Evolutionary conservation across 2,113 vertebrate species (phyloP).

Genomic region (Oophaga pumilio): DNA sequence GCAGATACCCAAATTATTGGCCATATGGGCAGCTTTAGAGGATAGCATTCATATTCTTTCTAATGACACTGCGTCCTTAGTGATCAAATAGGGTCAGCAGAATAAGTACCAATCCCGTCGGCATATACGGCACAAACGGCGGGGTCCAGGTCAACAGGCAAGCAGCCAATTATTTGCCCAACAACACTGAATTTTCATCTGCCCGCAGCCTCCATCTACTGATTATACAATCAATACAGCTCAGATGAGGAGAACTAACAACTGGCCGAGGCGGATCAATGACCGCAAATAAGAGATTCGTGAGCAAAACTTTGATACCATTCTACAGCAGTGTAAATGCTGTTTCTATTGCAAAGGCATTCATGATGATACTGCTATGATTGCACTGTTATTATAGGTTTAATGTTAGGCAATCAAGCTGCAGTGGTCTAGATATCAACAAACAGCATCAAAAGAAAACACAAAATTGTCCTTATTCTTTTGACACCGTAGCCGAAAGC

Average conservation of each 20-base stretch:
- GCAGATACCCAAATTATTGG: slow-evolving; percentile 69
- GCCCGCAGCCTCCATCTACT: slow-evolving; percentile 90
- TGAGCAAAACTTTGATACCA: slow-evolving; percentile 97
- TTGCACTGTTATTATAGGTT: slow-evolving; percentile 99
- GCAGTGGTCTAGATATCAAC: slow-evolving; percentile 99
- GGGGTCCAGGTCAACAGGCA: slow-evolving; percentile 91
- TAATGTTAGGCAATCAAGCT: slow-evolving; percentile 99
- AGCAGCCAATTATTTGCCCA: slow-evolving; percentile 97
- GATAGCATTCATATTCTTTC: slow-evolving; percentile 81
- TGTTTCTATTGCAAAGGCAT: slow-evolving; percentile 86
- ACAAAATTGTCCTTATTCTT: slow-evolving; percentile 98
- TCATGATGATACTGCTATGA: slow-evolving; percentile 98
- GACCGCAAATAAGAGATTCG: slow-evolving; percentile 97
- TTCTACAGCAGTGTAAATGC: slow-evolving; percentile 88
- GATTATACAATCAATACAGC: slow-evolving; percentile 99
- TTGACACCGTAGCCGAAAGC: slow-evolving; percentile 89
- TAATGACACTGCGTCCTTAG: slow-evolving; percentile 76
- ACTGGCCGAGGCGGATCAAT: slow-evolving; percentile 99
- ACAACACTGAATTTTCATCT: slow-evolving; percentile 96
- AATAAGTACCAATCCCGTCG: slow-evolving; percentile 75
- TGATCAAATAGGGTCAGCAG: slow-evolving; percentile 74
- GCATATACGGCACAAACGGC: slow-evolving; percentile 77
- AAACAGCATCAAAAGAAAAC: slow-evolving; percentile 94
- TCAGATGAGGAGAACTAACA: slow-evolving; percentile 98
- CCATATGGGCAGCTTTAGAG: slow-evolving; percentile 70